Conservation (phyloP, 1,140 invertebrate species). For the Lordiphosa mommai region DNA sequence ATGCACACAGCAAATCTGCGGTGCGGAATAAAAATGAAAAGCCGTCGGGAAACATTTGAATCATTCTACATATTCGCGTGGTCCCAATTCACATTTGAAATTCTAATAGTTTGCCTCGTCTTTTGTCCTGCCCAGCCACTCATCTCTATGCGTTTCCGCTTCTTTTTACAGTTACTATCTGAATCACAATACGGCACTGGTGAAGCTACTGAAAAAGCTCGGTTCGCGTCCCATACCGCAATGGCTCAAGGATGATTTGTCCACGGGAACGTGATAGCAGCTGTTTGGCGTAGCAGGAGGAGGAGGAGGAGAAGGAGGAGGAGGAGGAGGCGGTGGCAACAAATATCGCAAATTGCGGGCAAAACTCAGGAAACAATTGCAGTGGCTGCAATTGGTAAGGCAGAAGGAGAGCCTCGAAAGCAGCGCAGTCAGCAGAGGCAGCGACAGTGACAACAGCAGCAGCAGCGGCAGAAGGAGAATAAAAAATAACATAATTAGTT, state of each 20-base stretch:
- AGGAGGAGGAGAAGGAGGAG: conserved; percentile 11
- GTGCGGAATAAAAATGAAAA: neutral
- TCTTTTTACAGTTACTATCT: conserved; percentile 87
- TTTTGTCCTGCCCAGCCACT: conserved; percentile 2
- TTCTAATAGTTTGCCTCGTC: conserved; percentile 20
- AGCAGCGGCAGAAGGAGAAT: conserved; percentile 3
- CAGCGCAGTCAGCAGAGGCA: neutral
- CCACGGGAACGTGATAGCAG: conserved; percentile 79
- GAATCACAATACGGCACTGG: conserved; percentile 94
- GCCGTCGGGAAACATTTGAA: neutral
- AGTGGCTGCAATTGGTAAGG: conserved; percentile 53
- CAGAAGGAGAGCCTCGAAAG: conserved; percentile 2
- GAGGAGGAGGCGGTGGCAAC: conserved; percentile 32
- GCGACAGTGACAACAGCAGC: conserved; percentile 4
- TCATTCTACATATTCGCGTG: neutral
- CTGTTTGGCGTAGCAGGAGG: conserved; percentile 25
- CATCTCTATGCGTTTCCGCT: conserved; percentile 6
- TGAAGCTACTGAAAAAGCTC: conserved; percentile 92
- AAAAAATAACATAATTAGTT: conserved; percentile 53
- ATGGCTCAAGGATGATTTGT: conserved; percentile 96
- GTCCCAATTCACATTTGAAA: conserved; percentile 30
- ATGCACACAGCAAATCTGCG: neutral
- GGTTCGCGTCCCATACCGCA: conserved; percentile 90
- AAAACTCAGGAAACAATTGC: conserved; percentile 76
- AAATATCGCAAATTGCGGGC: conserved; percentile 74